These are phyloP conservation scores for Tetropium fuscum DNA, from an alignment of 2,888 invertebrate genomes.

Conservation along the genomic window DNA sequence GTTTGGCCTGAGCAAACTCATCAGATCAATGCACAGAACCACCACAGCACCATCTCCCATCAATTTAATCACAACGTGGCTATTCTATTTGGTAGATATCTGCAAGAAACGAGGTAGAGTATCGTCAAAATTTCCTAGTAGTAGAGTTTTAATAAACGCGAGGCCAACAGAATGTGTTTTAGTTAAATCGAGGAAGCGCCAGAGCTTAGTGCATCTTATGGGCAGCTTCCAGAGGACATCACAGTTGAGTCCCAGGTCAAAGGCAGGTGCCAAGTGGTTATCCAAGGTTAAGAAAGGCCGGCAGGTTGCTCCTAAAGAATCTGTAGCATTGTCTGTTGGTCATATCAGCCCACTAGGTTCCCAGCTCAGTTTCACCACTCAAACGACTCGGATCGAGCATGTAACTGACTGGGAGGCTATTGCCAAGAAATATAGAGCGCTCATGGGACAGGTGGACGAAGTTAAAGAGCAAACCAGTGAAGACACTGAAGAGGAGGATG, in stretches of 20 bases:
- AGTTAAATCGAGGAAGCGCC: slow-evolving; percentile 69
- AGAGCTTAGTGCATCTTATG: slow-evolving; percentile 87
- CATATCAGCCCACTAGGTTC: slow-evolving; percentile 88
- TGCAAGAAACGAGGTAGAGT: slow-evolving; percentile 72
- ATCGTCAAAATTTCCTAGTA: slow-evolving; percentile 10
- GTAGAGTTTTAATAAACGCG: slow-evolving; percentile 31
- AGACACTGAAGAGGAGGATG: slow-evolving; percentile 59
- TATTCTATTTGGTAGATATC: slow-evolving; percentile 84
- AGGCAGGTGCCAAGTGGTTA: slow-evolving; percentile 90
- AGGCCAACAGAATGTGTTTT: slow-evolving; percentile 46
- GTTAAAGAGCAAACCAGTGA: slow-evolving; percentile 63
- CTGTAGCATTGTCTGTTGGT: slow-evolving; percentile 82
- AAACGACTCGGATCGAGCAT: slow-evolving; percentile 84
- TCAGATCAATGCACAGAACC: slow-evolving; percentile 98
- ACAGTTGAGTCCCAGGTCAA: slow-evolving; percentile 84
- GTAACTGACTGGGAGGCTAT: slow-evolving; percentile 94
- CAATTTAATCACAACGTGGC: slow-evolving; percentile 95
- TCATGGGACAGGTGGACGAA: slow-evolving; percentile 74
- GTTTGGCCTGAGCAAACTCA: slow-evolving; percentile 97
- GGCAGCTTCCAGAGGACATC: slow-evolving; percentile 76
- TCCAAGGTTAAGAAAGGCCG: slow-evolving; percentile 86
- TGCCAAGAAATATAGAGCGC: slow-evolving; percentile 87
- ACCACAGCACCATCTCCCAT: slow-evolving; percentile 98
- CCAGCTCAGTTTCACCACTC: slow-evolving; percentile 83
- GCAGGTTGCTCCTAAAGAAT: slow-evolving; percentile 83